Base-by-base conservation (phyloP, 2,888 invertebrate genomes). In the Scaptomyza flava region DNA sequence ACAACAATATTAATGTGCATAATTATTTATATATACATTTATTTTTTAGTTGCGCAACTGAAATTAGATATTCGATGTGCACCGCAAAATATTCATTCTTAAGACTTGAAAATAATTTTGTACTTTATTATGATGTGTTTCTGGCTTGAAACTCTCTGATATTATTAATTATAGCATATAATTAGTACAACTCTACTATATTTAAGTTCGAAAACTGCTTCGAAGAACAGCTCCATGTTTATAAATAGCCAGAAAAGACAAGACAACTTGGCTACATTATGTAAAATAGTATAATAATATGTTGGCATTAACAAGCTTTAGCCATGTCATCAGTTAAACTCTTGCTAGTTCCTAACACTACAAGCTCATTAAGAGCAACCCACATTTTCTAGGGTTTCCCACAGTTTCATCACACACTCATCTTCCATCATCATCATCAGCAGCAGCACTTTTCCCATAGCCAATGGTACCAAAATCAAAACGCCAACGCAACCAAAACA, bases 321-420 rank as follows among this genome's bases (percentile, higher is more conserved):
- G 27, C 66, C 63, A 42, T 41, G n/a, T 17, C 7, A 20, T 9
- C 5, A 20, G 20, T 20, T 31, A 43, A 43, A 63, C 66, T 50
- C 43, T 48, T 20, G 17, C 36, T 51, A 36, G 34, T 20, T 11
- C n/a, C 57, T 36, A 57, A 72, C 47, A 76, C 82, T 59, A 72
- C 80, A 67, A 85, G 83, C 87, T 82, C 81, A 81, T 88, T 88
- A 82, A 61, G 73, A 88, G 70, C 73, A 79, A 70, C 82, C 82
- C 66, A 86, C 82, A 83, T 73, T 83, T 77, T 58, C 62, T 83
- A 77, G 65, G 84, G 84, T 86, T 82, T 82, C 89, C 82, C 82
- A 82, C 82, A 82, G 87, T 80, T 71, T 79, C 81, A 79, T 71
- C 20, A n/a, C 34, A 6, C 20, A 20, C 20, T 34, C 66, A 38